Evolutionary conservation across 2,113 vertebrate genomes (phyloP).

Genomic region (Bagarius yarrelli): DNA sequence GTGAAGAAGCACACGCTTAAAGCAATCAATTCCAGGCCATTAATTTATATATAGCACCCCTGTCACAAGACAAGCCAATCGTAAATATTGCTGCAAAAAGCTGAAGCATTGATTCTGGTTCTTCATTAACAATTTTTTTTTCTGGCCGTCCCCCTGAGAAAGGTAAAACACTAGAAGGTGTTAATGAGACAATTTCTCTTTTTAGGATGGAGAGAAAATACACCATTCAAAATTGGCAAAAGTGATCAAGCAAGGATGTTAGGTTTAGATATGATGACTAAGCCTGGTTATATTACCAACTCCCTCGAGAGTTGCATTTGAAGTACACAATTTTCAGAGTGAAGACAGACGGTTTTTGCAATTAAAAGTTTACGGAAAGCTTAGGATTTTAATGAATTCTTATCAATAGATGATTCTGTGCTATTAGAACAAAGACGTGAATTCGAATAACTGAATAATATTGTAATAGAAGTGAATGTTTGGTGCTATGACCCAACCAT

Average conservation of each 20-base stretch:
- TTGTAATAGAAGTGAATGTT: too few relatives aligned
- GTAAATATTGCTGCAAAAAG: not conserved
- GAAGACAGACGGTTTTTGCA: not conserved
- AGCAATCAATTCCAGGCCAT: not conserved
- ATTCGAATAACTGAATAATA: too few relatives aligned
- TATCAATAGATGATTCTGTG: not conserved
- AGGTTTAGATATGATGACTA: slow-evolving; percentile 4
- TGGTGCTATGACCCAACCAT: too few relatives aligned
- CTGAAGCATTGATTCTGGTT: not conserved
- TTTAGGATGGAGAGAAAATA: not conserved
- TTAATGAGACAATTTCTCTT: slow-evolving; percentile 3
- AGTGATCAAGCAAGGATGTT: not conserved
- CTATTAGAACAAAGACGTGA: too few relatives aligned
- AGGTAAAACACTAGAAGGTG: not conserved
- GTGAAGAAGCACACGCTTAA: not conserved
- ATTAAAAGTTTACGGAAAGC: not conserved
- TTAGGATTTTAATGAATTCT: not conserved
- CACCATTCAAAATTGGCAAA: not conserved
- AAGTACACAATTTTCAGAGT: not conserved
- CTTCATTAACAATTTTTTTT: slow-evolving; percentile 1
- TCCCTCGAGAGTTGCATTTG: not conserved
- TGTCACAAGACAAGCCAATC: not conserved
- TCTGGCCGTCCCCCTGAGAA: not conserved
- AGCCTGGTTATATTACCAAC: slow-evolving; percentile 2
- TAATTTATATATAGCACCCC: not conserved